Evolutionary conservation across 2,113 vertebrate genomes (phyloP), one percentile per base, ranked within the genome.

Genomic region (Sprattus sprattus): DNA sequence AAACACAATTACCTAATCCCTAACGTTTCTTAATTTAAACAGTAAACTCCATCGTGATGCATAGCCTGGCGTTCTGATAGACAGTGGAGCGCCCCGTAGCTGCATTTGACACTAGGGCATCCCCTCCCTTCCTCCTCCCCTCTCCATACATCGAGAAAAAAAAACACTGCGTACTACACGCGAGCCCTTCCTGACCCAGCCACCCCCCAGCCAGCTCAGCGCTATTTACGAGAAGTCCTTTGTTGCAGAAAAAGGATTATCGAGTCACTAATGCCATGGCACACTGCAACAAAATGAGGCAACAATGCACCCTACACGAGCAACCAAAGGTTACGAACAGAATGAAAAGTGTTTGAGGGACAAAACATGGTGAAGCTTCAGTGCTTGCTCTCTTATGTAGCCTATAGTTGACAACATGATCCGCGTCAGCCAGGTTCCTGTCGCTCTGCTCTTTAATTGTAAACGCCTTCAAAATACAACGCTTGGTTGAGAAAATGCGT

Each of bases 241-340:
- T 94, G 95, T 95, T 94, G 94, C 92, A 93, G 87, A 90, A 91
- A 90, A 90, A 89, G 92, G 94, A 94, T 95, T 93, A 94, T 92
- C 91, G 90, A 88, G 64, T 86, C 88, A 88, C 89, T 92, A 92
- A 93, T 86, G 89, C 90, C 92, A 18, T 82, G 91, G 89, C 88
- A 91, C 86, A 78, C 11, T 89, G 93, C 93, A 90, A 89, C 90
- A 88, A 88, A 89, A 89, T 88, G 78, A 84, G 85, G 82, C 88
- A 75, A 88, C 91, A 88, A 85, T 87, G 88, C 91, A 90, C 28
- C 82, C 82, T 18, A 86, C 75, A 46, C 81, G 85, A 82, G 83
- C 85, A 22, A 81, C 86, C 85, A 88, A 32, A 83, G 49, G 83
- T 75, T 52, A 54, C 84, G 85, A 80, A 84, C 28, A 45, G 13